Evolutionary conservation across 2,888 invertebrate species (phyloP), one percentile per base, ranked within the genome.

Genomic region (Pharmacophagus antenor): DNA sequence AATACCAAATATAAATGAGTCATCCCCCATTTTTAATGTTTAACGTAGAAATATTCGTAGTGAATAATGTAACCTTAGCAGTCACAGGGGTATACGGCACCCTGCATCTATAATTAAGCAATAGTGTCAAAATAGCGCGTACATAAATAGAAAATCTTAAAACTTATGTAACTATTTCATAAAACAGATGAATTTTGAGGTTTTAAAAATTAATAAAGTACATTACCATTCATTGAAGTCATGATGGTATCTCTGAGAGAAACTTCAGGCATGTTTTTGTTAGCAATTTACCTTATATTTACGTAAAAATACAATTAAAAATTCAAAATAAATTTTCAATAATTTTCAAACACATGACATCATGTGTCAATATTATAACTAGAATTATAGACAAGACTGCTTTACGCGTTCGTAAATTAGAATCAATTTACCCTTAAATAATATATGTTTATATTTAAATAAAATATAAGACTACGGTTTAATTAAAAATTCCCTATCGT

Each of bases 101-200:
- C 69, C 74, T 63, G 73, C 64, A 75, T 80, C 89, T 90, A 89
- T 85, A 90, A 90, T 85, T 88, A 85, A 82, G 84, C 76, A 79
- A 79, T 79, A 74, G 72, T 82, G 82, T 86, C 42, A 42, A 84
- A 88, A 72, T 76, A 70, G 74, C 74, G 73, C 74, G 71, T 73
- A 72, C 72, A 75, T 65, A 74, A 76, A 78, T 76, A 76, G 61
- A 74, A 82, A 82, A 83, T 8, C n/a, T 72, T 76, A 70, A 17
- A 73, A 84, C 86, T 90, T 88, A 90, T 88, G 80, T 90, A 90
- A 90, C 76, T 63, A 31, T 15, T 31, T 31, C 58, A 63, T 54
- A 59, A 63, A 63, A 66, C 66, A 68, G 71, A 63, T 56, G 62
- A 65, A 53, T 56, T 61, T 61, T n/a, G 21, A 47, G 18, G 10